A percentile compares a stretch with the other conserved stretches of the same genome.
Conservation (phyloP, 2,113 vertebrate genomes). For the Vulpes ferrilata region DNA sequence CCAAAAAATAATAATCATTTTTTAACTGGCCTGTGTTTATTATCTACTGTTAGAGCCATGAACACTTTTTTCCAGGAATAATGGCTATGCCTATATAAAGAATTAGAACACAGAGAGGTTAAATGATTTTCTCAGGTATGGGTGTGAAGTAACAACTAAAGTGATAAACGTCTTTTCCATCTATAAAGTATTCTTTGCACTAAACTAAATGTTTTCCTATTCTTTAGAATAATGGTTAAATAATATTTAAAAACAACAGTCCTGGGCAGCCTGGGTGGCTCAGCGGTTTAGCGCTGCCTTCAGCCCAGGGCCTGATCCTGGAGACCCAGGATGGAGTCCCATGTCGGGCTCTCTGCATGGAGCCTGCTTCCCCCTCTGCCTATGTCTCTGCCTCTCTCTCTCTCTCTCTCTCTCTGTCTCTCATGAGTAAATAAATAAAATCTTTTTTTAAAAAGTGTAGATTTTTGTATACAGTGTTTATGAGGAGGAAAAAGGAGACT, state of each 20-base stretch:
- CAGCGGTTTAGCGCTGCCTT: too few species aligned
- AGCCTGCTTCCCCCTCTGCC: too few species aligned
- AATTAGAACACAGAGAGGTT: background rate
- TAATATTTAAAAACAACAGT: background rate
- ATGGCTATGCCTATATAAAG: background rate
- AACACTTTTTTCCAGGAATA: background rate
- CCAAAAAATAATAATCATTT: slow-evolving; percentile 5
- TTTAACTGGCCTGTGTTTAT: background rate
- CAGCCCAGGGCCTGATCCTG: too few species aligned
- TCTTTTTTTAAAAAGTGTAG: background rate
- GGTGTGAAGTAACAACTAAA: background rate
- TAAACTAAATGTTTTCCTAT: background rate
- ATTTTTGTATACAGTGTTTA: background rate
- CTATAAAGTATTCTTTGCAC: background rate
- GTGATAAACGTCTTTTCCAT: background rate
- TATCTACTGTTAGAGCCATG: background rate
- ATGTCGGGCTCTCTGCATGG: too few species aligned
- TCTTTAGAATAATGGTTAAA: background rate
- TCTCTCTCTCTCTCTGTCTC: too few species aligned
- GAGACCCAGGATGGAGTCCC: too few species aligned
- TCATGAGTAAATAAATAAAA: too few species aligned
- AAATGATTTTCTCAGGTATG: background rate
- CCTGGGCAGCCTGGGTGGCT: too few species aligned
- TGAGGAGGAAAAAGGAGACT: background rate
- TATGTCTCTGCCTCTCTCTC: too few species aligned